Evolutionary conservation across 2,888 invertebrate genomes (phyloP).

Genomic region (Nomada fucata): DNA sequence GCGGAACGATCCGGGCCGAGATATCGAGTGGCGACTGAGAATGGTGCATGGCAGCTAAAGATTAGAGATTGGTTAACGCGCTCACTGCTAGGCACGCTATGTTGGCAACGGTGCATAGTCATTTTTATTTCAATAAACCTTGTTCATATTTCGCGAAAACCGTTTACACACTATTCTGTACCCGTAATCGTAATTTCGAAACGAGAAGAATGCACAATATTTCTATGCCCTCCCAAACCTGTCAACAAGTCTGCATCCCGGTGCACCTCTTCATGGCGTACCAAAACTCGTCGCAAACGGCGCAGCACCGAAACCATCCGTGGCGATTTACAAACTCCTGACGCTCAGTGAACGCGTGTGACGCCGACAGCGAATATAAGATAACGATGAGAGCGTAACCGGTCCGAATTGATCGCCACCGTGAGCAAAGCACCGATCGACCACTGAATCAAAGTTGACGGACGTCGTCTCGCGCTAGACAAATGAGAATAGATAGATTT

Average conservation of each 20-base stretch:
- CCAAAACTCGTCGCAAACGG: neutral
- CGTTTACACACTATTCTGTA: too few species aligned
- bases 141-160: too few species aligned
- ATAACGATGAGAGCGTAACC: neutral
- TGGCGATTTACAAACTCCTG: neutral
- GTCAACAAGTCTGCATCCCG: too few species aligned
- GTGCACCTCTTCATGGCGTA: neutral
- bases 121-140: too few species aligned
- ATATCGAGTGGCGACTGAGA: slow-evolving; percentile 23
- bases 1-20: slow-evolving; percentile 36
- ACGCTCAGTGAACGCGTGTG: neutral
- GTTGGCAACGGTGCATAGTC: neutral
- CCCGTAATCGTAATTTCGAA: too few species aligned
- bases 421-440: slow-evolving; percentile 62
- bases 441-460: slow-evolving; percentile 74
- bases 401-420: slow-evolving; percentile 34
- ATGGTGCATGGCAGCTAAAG: slow-evolving; percentile 6
- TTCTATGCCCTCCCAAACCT: too few species aligned
- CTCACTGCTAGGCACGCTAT: slow-evolving; percentile 12
- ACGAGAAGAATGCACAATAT: too few species aligned
- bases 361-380: neutral
- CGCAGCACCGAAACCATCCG: neutral
- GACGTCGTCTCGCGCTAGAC: slow-evolving; percentile 73
- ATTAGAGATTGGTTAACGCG: slow-evolving; percentile 14
- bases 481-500: slow-evolving; percentile 82